Conservation (phyloP, 2,888 invertebrate genomes). For the Lomographa bimaculata region DNA sequence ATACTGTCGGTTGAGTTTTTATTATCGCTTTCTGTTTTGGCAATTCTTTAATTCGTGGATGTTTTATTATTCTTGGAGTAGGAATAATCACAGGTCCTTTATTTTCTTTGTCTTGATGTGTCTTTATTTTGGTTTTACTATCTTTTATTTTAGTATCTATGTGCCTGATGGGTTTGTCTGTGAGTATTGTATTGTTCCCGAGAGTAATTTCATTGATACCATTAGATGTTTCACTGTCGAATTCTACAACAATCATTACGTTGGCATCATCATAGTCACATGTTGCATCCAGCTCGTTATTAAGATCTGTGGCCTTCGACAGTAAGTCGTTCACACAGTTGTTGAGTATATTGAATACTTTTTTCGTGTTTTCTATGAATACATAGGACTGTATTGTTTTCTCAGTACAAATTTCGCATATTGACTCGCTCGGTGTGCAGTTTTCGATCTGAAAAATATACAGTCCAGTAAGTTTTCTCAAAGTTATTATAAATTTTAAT, state of each 20-base stretch:
- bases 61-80: conserved; percentile 23
- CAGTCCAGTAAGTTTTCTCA: too few relatives aligned
- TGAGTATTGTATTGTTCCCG: conserved; percentile 37
- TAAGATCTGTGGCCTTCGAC: conserved; percentile 48
- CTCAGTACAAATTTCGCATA: conserved; percentile 52
- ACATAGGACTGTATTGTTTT: conserved; percentile 51
- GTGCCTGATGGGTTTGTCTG: conserved; percentile 27
- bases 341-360: conserved; percentile 44
- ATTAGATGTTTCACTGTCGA: conserved; percentile 40
- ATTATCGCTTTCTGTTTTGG: conserved; percentile 4
- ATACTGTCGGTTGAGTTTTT: conserved; percentile 38
- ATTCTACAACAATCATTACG: conserved; percentile 54
- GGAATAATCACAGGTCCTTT: conserved; percentile 26
- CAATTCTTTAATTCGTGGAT: conserved; percentile 22
- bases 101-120: conserved; percentile 18
- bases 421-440: conserved; percentile 38
- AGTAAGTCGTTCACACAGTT: conserved; percentile 48
- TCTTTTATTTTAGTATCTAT: too few relatives aligned
- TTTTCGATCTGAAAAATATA: conserved; percentile 43
- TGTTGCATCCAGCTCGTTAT: conserved; percentile 37
- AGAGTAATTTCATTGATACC: conserved; percentile 39
- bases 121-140: background rate
- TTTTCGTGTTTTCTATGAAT: conserved; percentile 52
- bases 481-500: too few relatives aligned
- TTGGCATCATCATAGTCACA: conserved; percentile 41